Conservation (phyloP, 2,888 invertebrate genomes). For the Rotaria sp. region DNA sequence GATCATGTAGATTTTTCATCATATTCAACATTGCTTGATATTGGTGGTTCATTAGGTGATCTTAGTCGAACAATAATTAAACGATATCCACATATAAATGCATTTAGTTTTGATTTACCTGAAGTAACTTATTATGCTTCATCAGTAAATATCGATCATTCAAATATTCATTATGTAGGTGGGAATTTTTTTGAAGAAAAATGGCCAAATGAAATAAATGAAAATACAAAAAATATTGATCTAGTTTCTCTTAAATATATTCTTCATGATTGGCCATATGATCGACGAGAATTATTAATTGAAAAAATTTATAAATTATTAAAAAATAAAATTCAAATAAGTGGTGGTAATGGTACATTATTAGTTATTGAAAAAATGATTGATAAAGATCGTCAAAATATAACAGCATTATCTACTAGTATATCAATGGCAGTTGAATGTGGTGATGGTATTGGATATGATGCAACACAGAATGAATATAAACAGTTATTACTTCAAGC, state of each 20-base stretch:
- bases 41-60: slow-evolving; percentile 14
- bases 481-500: not conserved
- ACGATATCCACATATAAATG: not conserved
- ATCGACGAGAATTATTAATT: not conserved
- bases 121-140: not conserved
- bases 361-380: slow-evolving; percentile 6
- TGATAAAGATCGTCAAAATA: not conserved
- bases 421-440: not conserved
- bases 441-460: not conserved
- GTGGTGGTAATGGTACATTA: not conserved
- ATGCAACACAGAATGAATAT: not conserved
- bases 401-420: not conserved
- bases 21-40: not conserved
- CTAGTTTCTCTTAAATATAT: not conserved
- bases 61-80: not conserved
- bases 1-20: not conserved
- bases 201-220: not conserved
- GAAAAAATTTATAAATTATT: not conserved
- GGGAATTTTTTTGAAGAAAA: not conserved
- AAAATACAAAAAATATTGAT: not conserved
- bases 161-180: not conserved
- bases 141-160: not conserved
- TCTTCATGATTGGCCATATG: not conserved
- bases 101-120: slow-evolving; percentile 1
- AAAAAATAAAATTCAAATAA: not conserved